These are phyloP conservation scores for Erithacus rubecula DNA, from an alignment of 2,797 vertebrate species.

Conservation along the genomic window DNA sequence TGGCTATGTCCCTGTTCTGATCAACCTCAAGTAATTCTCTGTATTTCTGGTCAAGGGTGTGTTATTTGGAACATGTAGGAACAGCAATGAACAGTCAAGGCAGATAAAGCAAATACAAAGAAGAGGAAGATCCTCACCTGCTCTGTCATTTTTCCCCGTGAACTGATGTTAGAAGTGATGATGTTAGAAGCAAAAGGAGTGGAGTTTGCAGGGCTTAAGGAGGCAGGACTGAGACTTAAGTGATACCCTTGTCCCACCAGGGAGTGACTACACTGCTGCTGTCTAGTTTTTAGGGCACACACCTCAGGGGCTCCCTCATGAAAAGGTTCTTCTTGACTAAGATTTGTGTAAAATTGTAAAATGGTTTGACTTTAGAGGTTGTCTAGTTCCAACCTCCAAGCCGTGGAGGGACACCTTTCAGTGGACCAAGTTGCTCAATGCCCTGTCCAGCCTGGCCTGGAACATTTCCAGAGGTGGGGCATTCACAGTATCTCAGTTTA, in stretches of 20 bases:
- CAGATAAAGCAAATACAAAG: background rate
- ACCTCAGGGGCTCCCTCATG: background rate
- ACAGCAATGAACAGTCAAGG: background rate
- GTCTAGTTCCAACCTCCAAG: background rate
- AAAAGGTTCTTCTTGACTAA: background rate
- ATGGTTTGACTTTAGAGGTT: background rate
- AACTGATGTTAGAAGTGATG: background rate
- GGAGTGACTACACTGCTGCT: background rate
- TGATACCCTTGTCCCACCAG: background rate
- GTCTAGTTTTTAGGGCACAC: background rate
- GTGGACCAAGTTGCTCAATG: background rate
- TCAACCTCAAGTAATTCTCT: background rate
- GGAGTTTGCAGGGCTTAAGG: background rate
- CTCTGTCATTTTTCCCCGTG: background rate
- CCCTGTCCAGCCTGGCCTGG: background rate
- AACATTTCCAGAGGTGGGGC: background rate
- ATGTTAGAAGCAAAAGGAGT: background rate
- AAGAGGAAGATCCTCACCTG: background rate
- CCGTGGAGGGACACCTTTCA: background rate
- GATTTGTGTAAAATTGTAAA: background rate
- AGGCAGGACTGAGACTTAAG: background rate
- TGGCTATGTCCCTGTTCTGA: background rate
- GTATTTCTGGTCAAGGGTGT: background rate
- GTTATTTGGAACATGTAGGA: background rate
- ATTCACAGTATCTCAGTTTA: background rate